These are phyloP conservation scores for Euproctis similis DNA, from an alignment of 2,888 invertebrate genomes.

Conservation along the genomic window DNA sequence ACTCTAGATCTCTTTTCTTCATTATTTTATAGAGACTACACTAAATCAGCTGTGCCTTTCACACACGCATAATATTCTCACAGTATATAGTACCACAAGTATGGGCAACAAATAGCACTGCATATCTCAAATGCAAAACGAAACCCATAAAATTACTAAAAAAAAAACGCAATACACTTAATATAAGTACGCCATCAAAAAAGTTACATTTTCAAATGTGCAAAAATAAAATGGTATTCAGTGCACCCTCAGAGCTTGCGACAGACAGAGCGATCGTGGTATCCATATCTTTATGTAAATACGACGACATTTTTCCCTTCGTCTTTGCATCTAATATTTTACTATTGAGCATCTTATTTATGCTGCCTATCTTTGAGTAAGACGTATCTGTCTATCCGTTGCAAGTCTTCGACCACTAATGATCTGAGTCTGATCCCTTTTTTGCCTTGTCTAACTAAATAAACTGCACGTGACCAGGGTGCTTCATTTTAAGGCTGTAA, in stretches of 20 bases:
- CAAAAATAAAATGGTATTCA: constrained; percentile 8
- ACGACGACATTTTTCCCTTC: constrained; percentile 58
- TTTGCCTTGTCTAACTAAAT: constrained; percentile 61
- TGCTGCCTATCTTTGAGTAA: constrained; percentile 53
- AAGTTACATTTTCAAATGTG: constrained; percentile 11
- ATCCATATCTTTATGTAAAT: constrained; percentile 63
- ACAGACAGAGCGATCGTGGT: too few relatives aligned
- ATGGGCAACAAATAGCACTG: too few relatives aligned
- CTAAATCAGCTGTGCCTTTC: too few relatives aligned
- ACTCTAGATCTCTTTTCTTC: too few relatives aligned
- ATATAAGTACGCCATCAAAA: constrained; percentile 9
- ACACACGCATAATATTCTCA: too few relatives aligned
- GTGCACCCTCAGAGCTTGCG: too few relatives aligned
- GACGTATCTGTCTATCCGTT: constrained; percentile 49
- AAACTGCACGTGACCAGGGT: constrained; percentile 49
- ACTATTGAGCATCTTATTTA: constrained; percentile 60
- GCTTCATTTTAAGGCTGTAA: constrained; percentile 33
- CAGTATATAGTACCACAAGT: too few relatives aligned
- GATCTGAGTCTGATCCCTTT: constrained; percentile 52
- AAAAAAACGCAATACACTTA: background rate
- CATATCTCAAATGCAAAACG: background rate
- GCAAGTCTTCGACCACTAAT: constrained; percentile 59
- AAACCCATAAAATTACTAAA: background rate
- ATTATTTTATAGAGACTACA: too few relatives aligned
- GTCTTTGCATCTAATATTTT: constrained; percentile 71